A percentile compares a stretch with the other conserved stretches of the same genome.
These are phyloP conservation scores for Microcebus tavaratra DNA, from an alignment of 2,113 vertebrate genomes.

Conservation along the genomic window DNA sequence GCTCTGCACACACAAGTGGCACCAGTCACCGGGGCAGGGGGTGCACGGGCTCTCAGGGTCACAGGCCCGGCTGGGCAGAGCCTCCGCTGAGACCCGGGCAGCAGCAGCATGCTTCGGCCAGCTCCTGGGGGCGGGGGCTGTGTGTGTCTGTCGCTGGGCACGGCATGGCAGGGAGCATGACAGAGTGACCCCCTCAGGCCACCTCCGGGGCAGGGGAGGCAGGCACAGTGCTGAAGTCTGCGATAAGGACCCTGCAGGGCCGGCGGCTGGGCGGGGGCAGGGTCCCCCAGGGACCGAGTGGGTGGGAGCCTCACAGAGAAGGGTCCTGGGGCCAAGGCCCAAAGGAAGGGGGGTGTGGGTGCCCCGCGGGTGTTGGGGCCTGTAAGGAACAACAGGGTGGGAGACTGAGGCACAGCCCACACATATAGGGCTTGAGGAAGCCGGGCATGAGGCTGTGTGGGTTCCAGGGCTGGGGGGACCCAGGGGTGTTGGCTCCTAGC, in stretches of 20 bases:
- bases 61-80: too few species aligned
- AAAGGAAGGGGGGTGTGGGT: too few species aligned
- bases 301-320: background rate
- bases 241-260: background rate
- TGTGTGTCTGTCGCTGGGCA: accelerated
- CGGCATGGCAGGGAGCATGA: background rate
- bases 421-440: background rate
- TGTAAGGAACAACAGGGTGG: background rate
- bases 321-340: background rate
- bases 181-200: background rate
- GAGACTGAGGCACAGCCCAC: background rate
- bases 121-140: too few species aligned
- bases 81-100: too few species aligned
- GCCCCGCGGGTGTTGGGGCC: too few species aligned
- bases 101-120: background rate
- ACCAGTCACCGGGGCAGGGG: background rate
- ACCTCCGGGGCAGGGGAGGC: accelerated
- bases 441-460: background rate
- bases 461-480: too few species aligned
- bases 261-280: background rate
- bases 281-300: background rate
- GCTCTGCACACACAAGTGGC: background rate
- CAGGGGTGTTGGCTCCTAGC: too few species aligned
- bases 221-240: background rate
- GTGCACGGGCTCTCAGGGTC: background rate